Percentiles rank a stretch among this genome's conserved stretches.
These are phyloP conservation scores for Xestobium rufovillosum DNA, from an alignment of 2,888 invertebrate species.

Conservation along the genomic window DNA sequence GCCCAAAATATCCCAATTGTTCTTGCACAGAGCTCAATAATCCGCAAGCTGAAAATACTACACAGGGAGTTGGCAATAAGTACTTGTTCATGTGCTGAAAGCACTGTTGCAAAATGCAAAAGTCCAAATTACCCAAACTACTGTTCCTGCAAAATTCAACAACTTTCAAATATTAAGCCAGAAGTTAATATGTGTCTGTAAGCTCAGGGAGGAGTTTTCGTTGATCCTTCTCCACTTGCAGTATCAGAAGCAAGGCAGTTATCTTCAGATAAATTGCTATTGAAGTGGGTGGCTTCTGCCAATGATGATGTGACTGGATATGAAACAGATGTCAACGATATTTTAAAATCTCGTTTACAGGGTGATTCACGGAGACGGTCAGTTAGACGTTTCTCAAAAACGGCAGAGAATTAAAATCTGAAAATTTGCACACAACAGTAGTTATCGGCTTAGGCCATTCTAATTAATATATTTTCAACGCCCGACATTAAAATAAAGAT, in stretches of 20 bases:
- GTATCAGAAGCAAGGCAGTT: constrained; percentile 25
- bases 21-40: constrained; percentile 5
- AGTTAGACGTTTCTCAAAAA: no score
- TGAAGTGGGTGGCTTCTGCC: constrained; percentile 27
- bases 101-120: neutral
- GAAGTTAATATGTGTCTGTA: neutral
- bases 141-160: no score
- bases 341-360: constrained; percentile 24
- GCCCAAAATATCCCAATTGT: constrained; percentile 8
- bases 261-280: constrained; percentile 24
- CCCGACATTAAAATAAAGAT: no score
- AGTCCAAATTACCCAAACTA: neutral
- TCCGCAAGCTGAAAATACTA: no score
- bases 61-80: no score
- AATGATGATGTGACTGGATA: constrained; percentile 25
- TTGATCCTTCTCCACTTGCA: constrained; percentile 18
- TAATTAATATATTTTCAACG: no score
- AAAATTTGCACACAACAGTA: no score
- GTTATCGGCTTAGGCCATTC: no score
- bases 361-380: no score
- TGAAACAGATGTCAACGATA: constrained; percentile 26
- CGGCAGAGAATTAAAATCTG: no score
- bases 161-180: no score
- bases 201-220: neutral
- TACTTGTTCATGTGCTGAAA: neutral